These are phyloP conservation scores for Erebia palarica DNA, from an alignment of 2,888 invertebrate species.

Conservation along the genomic window DNA sequence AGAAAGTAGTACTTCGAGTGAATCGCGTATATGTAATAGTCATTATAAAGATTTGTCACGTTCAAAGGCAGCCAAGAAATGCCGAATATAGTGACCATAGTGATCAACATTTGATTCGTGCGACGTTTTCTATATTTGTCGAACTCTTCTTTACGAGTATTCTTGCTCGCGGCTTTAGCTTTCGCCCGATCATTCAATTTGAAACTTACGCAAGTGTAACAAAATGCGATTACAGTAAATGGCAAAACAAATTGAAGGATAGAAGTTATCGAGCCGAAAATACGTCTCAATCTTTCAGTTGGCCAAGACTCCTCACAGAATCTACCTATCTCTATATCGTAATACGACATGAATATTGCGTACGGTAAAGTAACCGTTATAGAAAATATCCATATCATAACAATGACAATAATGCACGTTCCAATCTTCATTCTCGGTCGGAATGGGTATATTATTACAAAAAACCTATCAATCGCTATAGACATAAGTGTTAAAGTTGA, in stretches of 20 bases:
- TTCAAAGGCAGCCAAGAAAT: conserved; percentile 98
- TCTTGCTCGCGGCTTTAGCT: conserved; percentile 92
- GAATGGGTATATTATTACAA: conserved; percentile 98
- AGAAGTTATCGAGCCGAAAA: conserved; percentile 94
- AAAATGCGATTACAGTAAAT: conserved; percentile 95
- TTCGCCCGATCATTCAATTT: conserved; percentile 92
- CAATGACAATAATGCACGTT: conserved; percentile 92
- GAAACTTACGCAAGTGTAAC: conserved; percentile 95
- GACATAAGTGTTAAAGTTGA: conserved; percentile 98
- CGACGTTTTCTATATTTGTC: conserved; percentile 94
- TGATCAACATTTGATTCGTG: conserved; percentile 98
- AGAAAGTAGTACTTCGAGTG: conserved; percentile 92
- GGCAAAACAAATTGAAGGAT: conserved; percentile 97
- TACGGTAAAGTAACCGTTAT: conserved; percentile 95
- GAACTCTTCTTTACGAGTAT: conserved; percentile 92
- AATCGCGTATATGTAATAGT: conserved; percentile 88
- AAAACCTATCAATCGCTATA: conserved; percentile 98
- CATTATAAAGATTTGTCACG: conserved; percentile 92
- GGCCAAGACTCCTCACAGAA: conserved; percentile 97
- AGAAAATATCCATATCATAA: conserved; percentile 95
- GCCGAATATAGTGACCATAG: conserved; percentile 98
- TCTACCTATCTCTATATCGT: conserved; percentile 71
- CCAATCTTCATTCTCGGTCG: conserved; percentile 94
- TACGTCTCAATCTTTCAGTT: conserved; percentile 87
- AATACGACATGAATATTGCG: conserved; percentile 90